These are phyloP conservation scores for Nyleta sp. DNA, from an alignment of 2,888 invertebrate genomes.

Conservation along the genomic window DNA sequence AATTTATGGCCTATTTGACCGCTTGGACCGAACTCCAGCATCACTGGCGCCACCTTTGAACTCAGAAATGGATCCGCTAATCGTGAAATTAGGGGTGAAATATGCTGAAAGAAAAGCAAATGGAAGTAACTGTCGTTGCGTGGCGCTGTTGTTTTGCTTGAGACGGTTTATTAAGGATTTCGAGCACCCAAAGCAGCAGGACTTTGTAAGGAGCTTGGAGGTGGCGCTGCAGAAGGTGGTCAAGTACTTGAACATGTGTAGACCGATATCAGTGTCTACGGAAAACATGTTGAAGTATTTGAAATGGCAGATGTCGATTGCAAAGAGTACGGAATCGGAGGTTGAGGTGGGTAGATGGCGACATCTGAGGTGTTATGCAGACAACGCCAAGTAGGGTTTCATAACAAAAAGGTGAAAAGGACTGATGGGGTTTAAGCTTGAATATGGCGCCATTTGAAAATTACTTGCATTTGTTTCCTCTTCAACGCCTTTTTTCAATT, in stretches of 20 bases:
- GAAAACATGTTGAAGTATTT: too few species aligned
- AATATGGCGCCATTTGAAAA: too few species aligned
- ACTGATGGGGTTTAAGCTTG: too few species aligned
- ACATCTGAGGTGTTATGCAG: too few species aligned
- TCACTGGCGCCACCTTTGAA: slow-evolving; percentile 78
- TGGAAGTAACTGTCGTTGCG: slow-evolving; percentile 95
- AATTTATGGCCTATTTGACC: slow-evolving; percentile 90
- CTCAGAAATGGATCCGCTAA: slow-evolving; percentile 87
- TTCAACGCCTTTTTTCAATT: too few species aligned
- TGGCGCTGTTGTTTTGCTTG: slow-evolving; percentile 91
- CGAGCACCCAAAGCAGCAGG: slow-evolving; percentile 91
- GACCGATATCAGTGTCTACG: slow-evolving; percentile 94
- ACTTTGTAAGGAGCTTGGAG: slow-evolving; percentile 93
- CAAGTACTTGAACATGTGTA: slow-evolving; percentile 89
- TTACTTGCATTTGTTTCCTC: too few species aligned
- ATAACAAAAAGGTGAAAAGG: too few species aligned
- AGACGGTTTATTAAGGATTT: slow-evolving; percentile 92
- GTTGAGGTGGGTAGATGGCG: too few species aligned
- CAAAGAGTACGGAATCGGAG: too few species aligned
- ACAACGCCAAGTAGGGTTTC: too few species aligned
- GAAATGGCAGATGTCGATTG: too few species aligned
- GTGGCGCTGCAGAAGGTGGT: slow-evolving; percentile 87
- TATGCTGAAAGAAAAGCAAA: slow-evolving; percentile 90
- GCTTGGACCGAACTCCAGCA: slow-evolving; percentile 86
- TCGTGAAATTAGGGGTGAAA: slow-evolving; percentile 91